Evolutionary conservation across 2,888 invertebrate species (phyloP).

Genomic region (Timema cristinae): DNA sequence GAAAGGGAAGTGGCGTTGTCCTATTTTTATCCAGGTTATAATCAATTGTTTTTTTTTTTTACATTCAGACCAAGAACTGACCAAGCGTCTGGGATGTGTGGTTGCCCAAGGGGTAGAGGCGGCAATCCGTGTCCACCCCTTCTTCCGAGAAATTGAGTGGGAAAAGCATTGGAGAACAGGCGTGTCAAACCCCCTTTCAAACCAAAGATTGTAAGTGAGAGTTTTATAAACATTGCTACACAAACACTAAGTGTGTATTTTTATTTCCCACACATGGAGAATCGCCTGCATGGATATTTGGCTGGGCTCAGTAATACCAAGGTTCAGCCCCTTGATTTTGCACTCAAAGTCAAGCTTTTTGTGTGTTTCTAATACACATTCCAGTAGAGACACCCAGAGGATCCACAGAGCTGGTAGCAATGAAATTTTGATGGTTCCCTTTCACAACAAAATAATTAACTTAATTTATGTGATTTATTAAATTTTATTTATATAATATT

Average conservation of each 20-base stretch:
- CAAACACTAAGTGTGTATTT: not conserved
- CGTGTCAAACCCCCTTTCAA: constrained; percentile 95
- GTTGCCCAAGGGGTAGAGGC: constrained; percentile 66
- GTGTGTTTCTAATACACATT: no score
- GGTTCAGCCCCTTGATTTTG: no score
- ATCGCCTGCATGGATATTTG: no score
- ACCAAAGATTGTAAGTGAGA: constrained; percentile 85
- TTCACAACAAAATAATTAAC: no score
- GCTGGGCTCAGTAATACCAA: no score
- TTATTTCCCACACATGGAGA: not conserved
- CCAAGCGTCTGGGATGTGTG: constrained; percentile 89
- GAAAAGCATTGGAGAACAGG: constrained; percentile 82
- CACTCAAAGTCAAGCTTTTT: no score
- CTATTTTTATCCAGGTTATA: not conserved
- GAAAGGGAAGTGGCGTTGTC: no score
- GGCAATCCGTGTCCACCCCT: constrained; percentile 85
- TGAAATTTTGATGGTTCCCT: no score
- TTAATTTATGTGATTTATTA: no score
- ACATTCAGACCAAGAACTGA: constrained; percentile 97
- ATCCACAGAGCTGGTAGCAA: no score
- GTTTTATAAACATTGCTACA: not conserved
- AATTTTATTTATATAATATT: no score
- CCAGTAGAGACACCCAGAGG: no score
- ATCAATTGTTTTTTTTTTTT: constrained; percentile 31
- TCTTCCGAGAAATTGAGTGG: constrained; percentile 97